Percentiles rank a stretch among this genome's conserved stretches.
These are phyloP conservation scores for Phaetusa simplex DNA, from an alignment of 2,113 vertebrate genomes.

Conservation along the genomic window DNA sequence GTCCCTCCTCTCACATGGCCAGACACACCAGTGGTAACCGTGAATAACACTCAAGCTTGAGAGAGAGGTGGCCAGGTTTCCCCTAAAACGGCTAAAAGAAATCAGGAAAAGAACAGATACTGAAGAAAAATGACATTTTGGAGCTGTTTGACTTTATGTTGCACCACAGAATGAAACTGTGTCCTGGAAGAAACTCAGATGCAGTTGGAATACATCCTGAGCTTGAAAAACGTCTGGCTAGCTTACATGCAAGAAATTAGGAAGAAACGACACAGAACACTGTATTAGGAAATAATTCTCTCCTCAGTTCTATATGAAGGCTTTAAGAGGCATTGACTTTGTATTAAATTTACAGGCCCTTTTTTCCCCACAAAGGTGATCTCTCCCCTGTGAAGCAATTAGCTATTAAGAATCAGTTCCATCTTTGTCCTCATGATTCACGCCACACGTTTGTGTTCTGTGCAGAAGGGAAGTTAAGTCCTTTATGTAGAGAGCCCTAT, in stretches of 20 bases:
- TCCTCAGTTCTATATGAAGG: not conserved
- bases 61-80: not conserved
- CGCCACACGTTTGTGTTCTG: not conserved
- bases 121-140: not conserved
- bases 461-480: conserved; percentile 29
- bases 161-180: not conserved
- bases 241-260: not conserved
- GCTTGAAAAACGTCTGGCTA: not conserved
- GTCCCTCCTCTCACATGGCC: not conserved
- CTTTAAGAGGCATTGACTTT: not conserved
- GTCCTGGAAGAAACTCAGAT: not conserved
- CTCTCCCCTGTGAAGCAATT: conserved; percentile 35
- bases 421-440: conserved; percentile 42
- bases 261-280: not conserved
- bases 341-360: not conserved
- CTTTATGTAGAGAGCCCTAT: not conserved
- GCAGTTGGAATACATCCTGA: not conserved
- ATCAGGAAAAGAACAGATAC: not conserved
- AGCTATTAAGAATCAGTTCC: conserved; percentile 21
- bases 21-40: not conserved
- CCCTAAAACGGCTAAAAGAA: not conserved
- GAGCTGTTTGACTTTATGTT: not conserved
- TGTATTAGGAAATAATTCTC: not conserved
- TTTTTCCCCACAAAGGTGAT: not conserved
- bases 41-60: not conserved